phyloP scores from a whole-genome alignment of 2,797 vertebrate genomes.

The Premnoplex brunnescens region DNA sequence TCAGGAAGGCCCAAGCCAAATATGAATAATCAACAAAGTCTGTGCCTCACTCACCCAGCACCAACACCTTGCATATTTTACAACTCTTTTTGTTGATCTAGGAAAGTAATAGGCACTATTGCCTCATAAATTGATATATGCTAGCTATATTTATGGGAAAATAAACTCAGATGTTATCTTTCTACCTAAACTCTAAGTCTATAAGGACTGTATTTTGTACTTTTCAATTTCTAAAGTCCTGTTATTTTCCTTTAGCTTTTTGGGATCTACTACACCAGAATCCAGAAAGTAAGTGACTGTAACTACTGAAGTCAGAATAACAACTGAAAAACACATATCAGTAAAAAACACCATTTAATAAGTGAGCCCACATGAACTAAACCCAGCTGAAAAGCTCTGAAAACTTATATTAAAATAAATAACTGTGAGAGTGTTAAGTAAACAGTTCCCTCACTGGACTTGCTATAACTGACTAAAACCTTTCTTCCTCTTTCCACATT shows the following conservation, averaged over 20 bases:
- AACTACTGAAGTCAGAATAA: not conserved
- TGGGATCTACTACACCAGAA: not conserved
- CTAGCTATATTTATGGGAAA: not conserved
- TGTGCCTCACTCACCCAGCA: not conserved
- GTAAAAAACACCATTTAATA: not conserved
- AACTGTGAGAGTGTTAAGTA: slow-evolving; percentile 12
- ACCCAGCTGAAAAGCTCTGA: slow-evolving; percentile 8
- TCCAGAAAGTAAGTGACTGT: not conserved
- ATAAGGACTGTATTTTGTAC: not conserved
- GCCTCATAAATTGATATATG: not conserved
- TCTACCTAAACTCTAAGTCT: not conserved
- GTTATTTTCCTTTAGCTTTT: not conserved
- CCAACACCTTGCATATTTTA: not conserved
- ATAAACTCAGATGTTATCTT: not conserved
- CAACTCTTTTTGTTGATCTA: not conserved
- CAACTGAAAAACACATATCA: not conserved
- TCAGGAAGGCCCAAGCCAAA: not conserved
- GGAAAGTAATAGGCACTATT: not conserved
- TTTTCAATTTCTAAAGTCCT: not conserved
- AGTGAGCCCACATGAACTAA: not conserved
- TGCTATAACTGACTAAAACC: slow-evolving; percentile 3
- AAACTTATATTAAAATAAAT: slow-evolving; percentile 29
- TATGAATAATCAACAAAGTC: not conserved
- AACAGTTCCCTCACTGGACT: slow-evolving; percentile 36
- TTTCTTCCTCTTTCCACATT: slow-evolving; percentile 61